These are phyloP conservation scores for Nibea albiflora DNA, from an alignment of 2,113 vertebrate genomes.

Conservation along the genomic window DNA sequence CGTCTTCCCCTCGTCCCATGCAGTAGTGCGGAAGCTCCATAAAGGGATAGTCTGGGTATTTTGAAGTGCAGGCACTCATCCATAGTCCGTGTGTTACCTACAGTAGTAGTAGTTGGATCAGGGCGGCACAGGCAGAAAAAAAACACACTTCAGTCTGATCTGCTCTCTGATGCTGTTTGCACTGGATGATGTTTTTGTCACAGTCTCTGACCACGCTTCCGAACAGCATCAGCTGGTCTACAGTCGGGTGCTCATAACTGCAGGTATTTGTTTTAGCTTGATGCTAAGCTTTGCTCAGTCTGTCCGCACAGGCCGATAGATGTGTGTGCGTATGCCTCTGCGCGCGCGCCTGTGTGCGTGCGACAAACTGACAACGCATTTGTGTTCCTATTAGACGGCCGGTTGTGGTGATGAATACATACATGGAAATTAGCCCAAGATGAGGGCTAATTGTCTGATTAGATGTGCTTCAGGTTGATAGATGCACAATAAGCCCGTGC, in stretches of 20 bases:
- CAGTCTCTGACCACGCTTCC: background rate
- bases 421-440: conserved; percentile 70
- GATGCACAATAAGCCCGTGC: conserved; percentile 72
- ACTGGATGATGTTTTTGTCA: background rate
- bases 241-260: background rate
- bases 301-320: background rate
- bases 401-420: conserved; percentile 72
- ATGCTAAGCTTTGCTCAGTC: conserved; percentile 1
- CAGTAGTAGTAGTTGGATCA: no score
- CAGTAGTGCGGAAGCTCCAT: no score
- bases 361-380: conserved; percentile 50
- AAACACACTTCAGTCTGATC: background rate
- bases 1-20: no score
- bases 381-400: conserved; percentile 62
- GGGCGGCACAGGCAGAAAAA: background rate
- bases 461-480: conserved; percentile 77
- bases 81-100: no score
- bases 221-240: background rate
- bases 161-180: background rate
- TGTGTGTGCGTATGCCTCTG: background rate
- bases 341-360: background rate
- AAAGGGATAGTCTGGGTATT: no score
- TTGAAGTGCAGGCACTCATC: no score
- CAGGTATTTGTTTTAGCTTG: conserved; percentile 20
- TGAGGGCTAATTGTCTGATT: conserved; percentile 78